A percentile compares a stretch with the other conserved stretches of the same genome.
These are phyloP conservation scores for Prinia subflava DNA, from an alignment of 2,113 vertebrate genomes.

Conservation along the genomic window DNA sequence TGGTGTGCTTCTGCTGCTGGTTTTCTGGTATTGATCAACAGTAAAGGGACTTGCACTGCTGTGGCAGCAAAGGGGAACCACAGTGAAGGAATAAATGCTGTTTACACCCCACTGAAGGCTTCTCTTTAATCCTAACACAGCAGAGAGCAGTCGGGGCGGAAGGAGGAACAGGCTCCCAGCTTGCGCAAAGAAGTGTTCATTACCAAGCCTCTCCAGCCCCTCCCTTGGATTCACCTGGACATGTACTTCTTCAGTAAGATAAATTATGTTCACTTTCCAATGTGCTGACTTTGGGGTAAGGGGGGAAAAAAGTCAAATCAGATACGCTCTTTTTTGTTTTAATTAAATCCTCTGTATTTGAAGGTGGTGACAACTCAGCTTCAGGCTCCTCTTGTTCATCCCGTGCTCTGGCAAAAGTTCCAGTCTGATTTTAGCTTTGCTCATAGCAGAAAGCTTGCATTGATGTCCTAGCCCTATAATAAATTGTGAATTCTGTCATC, in stretches of 20 bases:
- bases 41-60: not conserved
- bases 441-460: constrained; percentile 43
- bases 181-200: not conserved
- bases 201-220: not conserved
- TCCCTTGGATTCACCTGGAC: constrained; percentile 3
- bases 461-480: constrained; percentile 33
- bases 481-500: constrained; percentile 60
- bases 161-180: not conserved
- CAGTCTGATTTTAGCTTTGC: constrained; percentile 53
- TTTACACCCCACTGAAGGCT: not conserved
- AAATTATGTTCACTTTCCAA: constrained; percentile 1
- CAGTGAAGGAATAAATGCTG: not conserved
- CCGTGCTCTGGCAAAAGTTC: constrained; percentile 42
- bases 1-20: not conserved
- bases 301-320: constrained; percentile 16
- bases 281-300: constrained; percentile 5
- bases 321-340: constrained; percentile 39
- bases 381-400: constrained; percentile 42
- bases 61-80: not conserved
- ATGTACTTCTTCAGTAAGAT: not conserved
- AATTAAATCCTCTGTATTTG: constrained; percentile 63
- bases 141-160: not conserved
- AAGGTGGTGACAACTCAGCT: constrained; percentile 66
- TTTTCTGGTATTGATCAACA: not conserved
- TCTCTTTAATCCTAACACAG: not conserved